Evolutionary conservation across 2,113 vertebrate genomes (phyloP).

Genomic region (Grantiella picta): DNA sequence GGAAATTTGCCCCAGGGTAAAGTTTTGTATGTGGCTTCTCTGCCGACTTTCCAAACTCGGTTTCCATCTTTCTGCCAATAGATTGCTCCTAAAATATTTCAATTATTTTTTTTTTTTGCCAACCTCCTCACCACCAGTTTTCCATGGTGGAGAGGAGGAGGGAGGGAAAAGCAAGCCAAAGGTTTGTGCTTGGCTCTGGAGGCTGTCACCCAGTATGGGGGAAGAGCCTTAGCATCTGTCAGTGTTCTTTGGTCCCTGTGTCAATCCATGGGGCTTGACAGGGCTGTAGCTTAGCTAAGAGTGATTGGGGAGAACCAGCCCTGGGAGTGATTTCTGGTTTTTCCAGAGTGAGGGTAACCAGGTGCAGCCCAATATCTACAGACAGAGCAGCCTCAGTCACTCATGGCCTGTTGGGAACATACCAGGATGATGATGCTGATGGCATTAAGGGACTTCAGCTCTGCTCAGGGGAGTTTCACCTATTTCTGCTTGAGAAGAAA

Average conservation of each 20-base stretch:
- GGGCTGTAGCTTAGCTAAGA: background rate
- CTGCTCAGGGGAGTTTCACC: background rate
- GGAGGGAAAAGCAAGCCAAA: background rate
- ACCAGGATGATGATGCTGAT: background rate
- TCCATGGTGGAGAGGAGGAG: background rate
- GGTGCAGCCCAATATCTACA: background rate
- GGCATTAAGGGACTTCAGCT: background rate
- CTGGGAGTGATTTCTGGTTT: background rate
- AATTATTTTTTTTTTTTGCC: background rate
- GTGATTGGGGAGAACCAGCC: background rate
- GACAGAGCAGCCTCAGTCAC: background rate
- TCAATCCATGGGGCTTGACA: background rate
- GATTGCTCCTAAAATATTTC: background rate
- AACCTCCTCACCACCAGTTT: background rate
- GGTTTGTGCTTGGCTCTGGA: background rate
- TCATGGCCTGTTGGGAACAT: background rate
- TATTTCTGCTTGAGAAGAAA: background rate
- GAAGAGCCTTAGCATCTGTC: background rate
- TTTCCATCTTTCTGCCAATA: constrained; percentile 17
- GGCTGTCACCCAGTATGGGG: background rate
- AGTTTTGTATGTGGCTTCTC: background rate
- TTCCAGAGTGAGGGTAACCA: background rate
- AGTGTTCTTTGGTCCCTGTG: background rate
- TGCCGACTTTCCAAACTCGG: background rate
- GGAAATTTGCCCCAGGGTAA: background rate